Conservation (phyloP, 1,140 invertebrate species). For the Hyposmocoma kahamanoa region DNA sequence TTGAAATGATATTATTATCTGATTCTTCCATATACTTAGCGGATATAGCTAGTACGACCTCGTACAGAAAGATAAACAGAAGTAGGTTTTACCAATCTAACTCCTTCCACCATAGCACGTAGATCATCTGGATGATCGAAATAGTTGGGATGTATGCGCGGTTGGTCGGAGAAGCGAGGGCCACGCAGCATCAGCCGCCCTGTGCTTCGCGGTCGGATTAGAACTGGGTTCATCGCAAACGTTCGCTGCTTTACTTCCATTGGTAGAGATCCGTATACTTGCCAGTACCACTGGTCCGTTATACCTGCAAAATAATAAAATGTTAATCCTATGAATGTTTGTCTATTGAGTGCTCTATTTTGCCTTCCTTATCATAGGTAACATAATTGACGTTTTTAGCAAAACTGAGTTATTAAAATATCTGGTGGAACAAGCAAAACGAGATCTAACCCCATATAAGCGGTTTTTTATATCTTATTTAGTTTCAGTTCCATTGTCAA, state of each 20-base stretch:
- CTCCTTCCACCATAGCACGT: constrained; percentile 80
- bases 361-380: too few relatives aligned
- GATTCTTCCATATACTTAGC: too few relatives aligned
- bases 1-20: too few relatives aligned
- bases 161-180: constrained; percentile 81
- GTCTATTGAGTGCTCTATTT: too few relatives aligned
- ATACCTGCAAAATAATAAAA: constrained; percentile 73
- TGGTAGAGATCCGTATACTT: constrained; percentile 72
- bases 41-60: too few relatives aligned
- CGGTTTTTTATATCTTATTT: too few relatives aligned
- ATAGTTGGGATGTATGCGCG: constrained; percentile 86
- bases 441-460: too few relatives aligned
- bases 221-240: constrained; percentile 80
- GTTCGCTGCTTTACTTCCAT: constrained; percentile 55
- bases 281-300: constrained; percentile 76
- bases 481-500: too few relatives aligned
- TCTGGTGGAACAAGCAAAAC: not conserved
- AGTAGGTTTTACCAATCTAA: constrained; percentile 76
- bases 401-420: too few relatives aligned
- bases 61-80: too few relatives aligned
- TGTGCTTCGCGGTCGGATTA: constrained; percentile 83
- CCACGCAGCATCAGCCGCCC: constrained; percentile 80
- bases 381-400: too few relatives aligned
- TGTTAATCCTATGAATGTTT: not conserved
- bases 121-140: constrained; percentile 80